A percentile compares a stretch with the other conserved stretches of the same genome.
These are phyloP conservation scores for Cylas formicarius DNA, from an alignment of 1,140 invertebrate species.

Conservation along the genomic window DNA sequence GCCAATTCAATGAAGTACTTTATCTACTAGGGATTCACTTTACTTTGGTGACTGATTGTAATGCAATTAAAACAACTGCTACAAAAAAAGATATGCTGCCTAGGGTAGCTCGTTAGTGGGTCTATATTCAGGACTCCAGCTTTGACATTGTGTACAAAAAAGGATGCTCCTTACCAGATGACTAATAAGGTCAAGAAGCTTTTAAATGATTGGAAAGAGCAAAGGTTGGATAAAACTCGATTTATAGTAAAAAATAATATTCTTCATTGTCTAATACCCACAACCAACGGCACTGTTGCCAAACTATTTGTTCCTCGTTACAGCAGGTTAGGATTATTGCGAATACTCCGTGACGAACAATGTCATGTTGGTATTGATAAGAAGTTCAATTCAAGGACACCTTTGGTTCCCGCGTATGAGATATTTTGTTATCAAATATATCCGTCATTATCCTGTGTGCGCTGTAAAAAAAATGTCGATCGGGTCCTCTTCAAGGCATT, in stretches of 20 bases:
- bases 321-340: conserved; percentile 10
- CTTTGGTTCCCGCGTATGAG: conserved; percentile 29
- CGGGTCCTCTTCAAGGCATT: conserved; percentile 14
- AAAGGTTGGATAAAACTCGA: conserved; percentile 3
- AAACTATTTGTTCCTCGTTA: conserved; percentile 7
- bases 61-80: conserved; percentile 31
- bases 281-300: no score
- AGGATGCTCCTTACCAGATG: conserved; percentile 15
- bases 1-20: conserved; percentile 29
- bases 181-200: conserved; percentile 12
- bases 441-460: conserved; percentile 32
- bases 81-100: conserved; percentile 33
- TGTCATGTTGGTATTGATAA: conserved; percentile 9
- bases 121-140: conserved; percentile 34
- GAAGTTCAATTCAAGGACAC: conserved; percentile 19
- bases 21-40: conserved; percentile 39
- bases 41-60: conserved; percentile 39
- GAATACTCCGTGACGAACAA: conserved; percentile 13
- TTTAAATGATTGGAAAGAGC: conserved; percentile 9
- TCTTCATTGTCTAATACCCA: no score
- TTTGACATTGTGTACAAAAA: conserved; percentile 36
- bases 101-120: conserved; percentile 36
- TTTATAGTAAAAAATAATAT: no score
- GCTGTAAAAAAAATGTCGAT: conserved; percentile 11
- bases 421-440: conserved; percentile 28